phyloP scores from a whole-genome alignment of 2,797 vertebrate species.

The Rousettus madagascariensis region DNA sequence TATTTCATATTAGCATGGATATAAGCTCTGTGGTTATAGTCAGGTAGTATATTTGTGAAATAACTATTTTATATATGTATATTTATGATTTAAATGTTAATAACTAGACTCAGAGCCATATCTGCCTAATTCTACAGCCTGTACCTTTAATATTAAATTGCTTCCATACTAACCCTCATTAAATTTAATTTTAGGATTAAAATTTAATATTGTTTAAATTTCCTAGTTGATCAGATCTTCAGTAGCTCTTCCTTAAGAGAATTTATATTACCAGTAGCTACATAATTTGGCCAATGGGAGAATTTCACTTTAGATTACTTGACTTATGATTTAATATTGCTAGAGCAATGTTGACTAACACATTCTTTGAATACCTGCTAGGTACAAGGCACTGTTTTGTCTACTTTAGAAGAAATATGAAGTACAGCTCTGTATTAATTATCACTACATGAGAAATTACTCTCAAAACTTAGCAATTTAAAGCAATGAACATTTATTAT shows the following conservation, averaged over 20 bases:
- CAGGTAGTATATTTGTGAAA: neutral
- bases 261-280: neutral
- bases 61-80: neutral
- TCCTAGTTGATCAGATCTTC: neutral
- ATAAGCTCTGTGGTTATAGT: neutral
- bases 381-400: neutral
- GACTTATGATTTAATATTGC: neutral
- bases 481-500: neutral
- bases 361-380: neutral
- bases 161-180: conserved; percentile 8
- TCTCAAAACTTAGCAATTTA: neutral
- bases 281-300: neutral
- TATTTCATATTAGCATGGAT: neutral
- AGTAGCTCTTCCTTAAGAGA: neutral
- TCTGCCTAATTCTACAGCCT: neutral
- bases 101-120: neutral
- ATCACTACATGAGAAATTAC: neutral
- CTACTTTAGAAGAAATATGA: neutral
- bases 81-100: neutral
- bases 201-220: neutral
- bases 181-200: conserved; percentile 35
- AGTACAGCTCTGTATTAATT: neutral
- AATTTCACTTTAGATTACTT: neutral
- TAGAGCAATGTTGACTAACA: neutral
- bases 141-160: neutral